phyloP scores from a whole-genome alignment of 2,113 vertebrate species.

The Psilopogon haemacephalus region DNA sequence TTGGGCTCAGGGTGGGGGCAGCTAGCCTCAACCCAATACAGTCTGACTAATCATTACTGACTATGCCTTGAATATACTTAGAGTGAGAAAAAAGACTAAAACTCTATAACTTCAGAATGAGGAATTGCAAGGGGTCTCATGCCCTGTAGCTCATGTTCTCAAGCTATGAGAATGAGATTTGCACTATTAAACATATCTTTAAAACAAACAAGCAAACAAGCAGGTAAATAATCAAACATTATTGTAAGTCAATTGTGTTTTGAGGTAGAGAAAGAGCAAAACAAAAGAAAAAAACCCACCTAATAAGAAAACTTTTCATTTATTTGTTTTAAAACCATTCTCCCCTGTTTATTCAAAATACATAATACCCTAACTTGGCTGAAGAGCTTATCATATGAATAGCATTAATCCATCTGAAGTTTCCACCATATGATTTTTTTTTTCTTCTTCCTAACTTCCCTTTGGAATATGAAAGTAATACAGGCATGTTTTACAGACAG shows the following conservation, averaged over 20 bases:
- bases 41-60: neutral
- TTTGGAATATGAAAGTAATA: neutral
- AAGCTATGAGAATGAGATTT: neutral
- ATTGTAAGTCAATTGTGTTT: neutral
- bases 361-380: neutral
- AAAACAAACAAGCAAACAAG: too few species aligned
- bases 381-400: neutral
- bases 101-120: neutral
- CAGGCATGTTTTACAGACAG: neutral
- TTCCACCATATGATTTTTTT: neutral
- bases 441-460: neutral
- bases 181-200: neutral
- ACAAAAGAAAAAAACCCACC: rapidly evolving
- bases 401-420: neutral
- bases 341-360: neutral
- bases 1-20: too few species aligned
- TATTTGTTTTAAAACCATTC: neutral
- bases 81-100: neutral
- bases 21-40: too few species aligned
- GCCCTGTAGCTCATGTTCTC: neutral
- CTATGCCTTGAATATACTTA: neutral
- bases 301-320: neutral
- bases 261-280: neutral
- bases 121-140: neutral
- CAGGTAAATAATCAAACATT: too few species aligned